Percentiles rank a stretch among this genome's conserved stretches.
Evolutionary conservation across 2,888 invertebrate species (phyloP).

Genomic region (Noctua pronuba): DNA sequence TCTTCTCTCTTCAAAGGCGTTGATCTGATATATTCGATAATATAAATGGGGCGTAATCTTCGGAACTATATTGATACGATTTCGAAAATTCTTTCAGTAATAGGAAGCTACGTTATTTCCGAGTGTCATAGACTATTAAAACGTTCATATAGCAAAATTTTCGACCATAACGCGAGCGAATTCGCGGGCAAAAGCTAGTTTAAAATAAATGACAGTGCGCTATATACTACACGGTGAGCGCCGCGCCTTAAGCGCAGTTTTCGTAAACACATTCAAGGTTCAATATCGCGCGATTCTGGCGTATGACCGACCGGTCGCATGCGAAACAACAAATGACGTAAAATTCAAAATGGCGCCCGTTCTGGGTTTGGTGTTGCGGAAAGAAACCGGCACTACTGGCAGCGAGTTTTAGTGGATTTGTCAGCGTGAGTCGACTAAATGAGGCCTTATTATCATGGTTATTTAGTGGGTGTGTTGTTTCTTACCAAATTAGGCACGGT

Average conservation of each 20-base stretch:
- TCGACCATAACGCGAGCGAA: not conserved
- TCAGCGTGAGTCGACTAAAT: slow-evolving; percentile 9
- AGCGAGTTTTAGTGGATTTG: not conserved
- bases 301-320: slow-evolving; percentile 23
- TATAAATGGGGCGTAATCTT: no score
- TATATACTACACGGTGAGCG: not conserved
- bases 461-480: slow-evolving; percentile 38
- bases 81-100: not conserved
- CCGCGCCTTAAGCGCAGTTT: slow-evolving; percentile 41
- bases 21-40: no score
- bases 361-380: not conserved
- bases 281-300: slow-evolving; percentile 55
- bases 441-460: slow-evolving; percentile 4
- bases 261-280: slow-evolving; percentile 67
- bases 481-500: not conserved
- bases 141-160: not conserved
- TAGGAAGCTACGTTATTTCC: not conserved
- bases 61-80: no score
- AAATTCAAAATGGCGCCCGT: slow-evolving; percentile 35
- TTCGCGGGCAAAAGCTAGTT: not conserved
- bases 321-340: slow-evolving; percentile 61
- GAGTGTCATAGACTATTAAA: not conserved
- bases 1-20: no score
- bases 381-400: not conserved
- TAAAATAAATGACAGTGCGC: not conserved